A percentile compares a stretch with the other conserved stretches of the same genome.
Evolutionary conservation across 2,797 vertebrate species (phyloP).

Genomic region (Cottoperca gobio): DNA sequence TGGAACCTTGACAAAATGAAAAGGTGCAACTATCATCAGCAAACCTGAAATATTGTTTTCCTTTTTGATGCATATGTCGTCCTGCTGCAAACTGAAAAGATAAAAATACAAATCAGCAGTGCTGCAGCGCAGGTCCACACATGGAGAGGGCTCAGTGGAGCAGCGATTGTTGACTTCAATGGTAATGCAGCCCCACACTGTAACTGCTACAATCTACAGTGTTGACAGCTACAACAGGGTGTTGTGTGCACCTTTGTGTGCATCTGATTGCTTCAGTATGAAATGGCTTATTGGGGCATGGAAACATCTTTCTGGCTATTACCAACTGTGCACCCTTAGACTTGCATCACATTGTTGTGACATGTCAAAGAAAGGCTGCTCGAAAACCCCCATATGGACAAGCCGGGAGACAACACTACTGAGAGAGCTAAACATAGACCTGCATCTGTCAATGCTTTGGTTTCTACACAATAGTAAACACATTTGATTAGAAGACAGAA

Average conservation of each 20-base stretch:
- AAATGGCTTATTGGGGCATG: slow-evolving; percentile 15
- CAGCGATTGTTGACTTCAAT: slow-evolving; percentile 45
- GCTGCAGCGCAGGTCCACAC: slow-evolving; percentile 1
- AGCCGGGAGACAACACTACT: neutral
- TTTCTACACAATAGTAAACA: neutral
- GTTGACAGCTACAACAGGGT: slow-evolving; percentile 40
- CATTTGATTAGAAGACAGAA: neutral
- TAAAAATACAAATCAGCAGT: no score
- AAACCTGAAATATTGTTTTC: neutral
- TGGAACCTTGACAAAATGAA: slow-evolving; percentile 13
- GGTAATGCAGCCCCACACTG: slow-evolving; percentile 3
- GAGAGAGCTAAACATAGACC: neutral
- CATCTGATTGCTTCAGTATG: slow-evolving; percentile 12
- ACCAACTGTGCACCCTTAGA: slow-evolving; percentile 8
- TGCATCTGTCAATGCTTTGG: neutral
- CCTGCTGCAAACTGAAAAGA: neutral
- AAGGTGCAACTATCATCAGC: neutral
- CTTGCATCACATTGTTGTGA: neutral
- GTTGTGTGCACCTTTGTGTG: slow-evolving; percentile 19
- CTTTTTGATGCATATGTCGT: neutral
- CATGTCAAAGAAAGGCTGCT: neutral
- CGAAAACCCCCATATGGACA: no score
- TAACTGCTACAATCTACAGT: slow-evolving; percentile 33
- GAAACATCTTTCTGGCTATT: slow-evolving; percentile 7
- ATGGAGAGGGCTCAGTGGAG: slow-evolving; percentile 19